Conservation (phyloP, 2,797 vertebrate genomes). For the Ceryle rudis region DNA sequence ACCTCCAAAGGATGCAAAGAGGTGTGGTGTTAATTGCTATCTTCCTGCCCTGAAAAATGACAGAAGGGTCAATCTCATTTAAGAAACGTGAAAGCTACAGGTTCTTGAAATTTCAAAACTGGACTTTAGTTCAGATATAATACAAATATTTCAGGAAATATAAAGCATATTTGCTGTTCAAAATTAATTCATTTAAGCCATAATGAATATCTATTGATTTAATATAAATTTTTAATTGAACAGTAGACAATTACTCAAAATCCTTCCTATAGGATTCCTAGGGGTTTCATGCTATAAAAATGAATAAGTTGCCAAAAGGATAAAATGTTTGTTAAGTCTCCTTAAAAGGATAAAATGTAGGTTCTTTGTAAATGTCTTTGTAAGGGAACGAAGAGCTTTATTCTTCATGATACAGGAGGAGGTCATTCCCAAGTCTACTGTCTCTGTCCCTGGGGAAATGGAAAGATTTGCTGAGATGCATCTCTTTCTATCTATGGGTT, state of each 20-base stretch:
- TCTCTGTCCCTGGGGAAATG: not conserved
- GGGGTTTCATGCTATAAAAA: not conserved
- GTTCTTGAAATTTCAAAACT: not conserved
- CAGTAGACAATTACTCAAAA: not conserved
- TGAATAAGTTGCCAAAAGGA: not conserved
- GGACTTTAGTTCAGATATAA: not conserved
- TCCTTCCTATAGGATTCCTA: not conserved
- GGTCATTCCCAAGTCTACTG: not conserved
- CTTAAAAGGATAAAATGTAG: not conserved
- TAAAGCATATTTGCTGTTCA: not conserved
- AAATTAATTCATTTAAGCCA: not conserved
- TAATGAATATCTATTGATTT: not conserved
- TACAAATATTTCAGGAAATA: not conserved
- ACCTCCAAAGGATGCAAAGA: not conserved
- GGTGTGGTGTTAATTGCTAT: not conserved
- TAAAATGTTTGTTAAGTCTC: not conserved
- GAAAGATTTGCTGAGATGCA: not conserved
- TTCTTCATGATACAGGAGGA: not conserved
- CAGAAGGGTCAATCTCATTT: not conserved
- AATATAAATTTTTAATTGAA: not conserved
- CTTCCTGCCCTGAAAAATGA: not conserved
- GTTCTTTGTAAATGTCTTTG: not conserved
- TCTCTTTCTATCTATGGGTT: not conserved
- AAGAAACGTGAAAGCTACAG: not conserved
- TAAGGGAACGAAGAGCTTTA: not conserved